These are phyloP conservation scores for Acanthochromis polyacanthus DNA, from an alignment of 2,113 vertebrate species.

Conservation along the genomic window DNA sequence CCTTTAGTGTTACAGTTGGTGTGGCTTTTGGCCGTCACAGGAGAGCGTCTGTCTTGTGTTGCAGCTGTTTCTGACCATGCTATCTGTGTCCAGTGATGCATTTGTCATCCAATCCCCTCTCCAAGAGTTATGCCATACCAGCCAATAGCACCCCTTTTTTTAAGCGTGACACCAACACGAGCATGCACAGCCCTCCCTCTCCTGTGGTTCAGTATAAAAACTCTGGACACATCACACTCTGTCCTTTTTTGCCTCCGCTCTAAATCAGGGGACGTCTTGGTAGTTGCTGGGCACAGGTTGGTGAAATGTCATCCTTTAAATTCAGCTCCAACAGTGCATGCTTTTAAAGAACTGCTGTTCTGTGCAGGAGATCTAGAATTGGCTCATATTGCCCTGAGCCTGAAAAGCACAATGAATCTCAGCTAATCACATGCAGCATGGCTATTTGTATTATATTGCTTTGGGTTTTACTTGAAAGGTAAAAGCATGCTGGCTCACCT, in stretches of 20 bases:
- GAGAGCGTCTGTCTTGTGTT: conserved; percentile 11
- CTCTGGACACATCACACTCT: conserved; percentile 44
- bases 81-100: conserved; percentile 43
- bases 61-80: conserved; percentile 71
- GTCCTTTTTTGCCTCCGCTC: conserved; percentile 80
- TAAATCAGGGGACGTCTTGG: conserved; percentile 53
- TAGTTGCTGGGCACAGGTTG: conserved; percentile 66
- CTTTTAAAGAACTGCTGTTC: neutral
- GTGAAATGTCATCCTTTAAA: conserved; percentile 26
- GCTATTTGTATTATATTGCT: neutral
- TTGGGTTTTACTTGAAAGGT: neutral
- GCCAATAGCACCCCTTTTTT: conserved; percentile 75
- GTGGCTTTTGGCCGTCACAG: conserved; percentile 20
- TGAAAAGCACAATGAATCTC: neutral
- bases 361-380: rapidly evolving
- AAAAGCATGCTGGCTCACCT: conserved; percentile 49
- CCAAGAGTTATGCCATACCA: conserved; percentile 37
- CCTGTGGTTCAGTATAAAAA: conserved; percentile 78
- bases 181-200: conserved; percentile 60
- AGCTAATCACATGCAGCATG: neutral
- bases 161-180: conserved; percentile 51
- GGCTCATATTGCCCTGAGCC: neutral
- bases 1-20: conserved; percentile 45
- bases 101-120: conserved; percentile 70
- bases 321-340: neutral